Conservation (phyloP, 2,888 invertebrate genomes). For the Lithophane ornitopus region DNA sequence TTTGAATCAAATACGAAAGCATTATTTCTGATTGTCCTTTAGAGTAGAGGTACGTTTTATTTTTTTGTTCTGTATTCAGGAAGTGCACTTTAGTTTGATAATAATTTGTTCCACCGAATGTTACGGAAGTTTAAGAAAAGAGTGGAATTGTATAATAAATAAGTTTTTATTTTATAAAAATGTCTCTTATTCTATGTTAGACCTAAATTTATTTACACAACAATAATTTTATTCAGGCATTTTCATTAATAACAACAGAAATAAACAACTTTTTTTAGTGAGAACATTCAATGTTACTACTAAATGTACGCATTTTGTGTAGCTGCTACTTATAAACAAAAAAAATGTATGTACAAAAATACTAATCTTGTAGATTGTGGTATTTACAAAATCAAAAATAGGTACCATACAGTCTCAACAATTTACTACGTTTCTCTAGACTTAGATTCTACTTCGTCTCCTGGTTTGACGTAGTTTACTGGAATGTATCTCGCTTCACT, state of each 20-base stretch:
- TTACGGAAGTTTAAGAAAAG: slow-evolving; percentile 53
- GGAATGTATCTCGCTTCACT: slow-evolving; percentile 80
- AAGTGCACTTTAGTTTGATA: slow-evolving; percentile 63
- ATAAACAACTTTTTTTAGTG: slow-evolving; percentile 45
- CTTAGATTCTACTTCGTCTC: slow-evolving; percentile 66
- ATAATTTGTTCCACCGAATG: slow-evolving; percentile 64
- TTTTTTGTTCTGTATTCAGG: slow-evolving; percentile 65
- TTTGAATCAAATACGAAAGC: slow-evolving; percentile 56
- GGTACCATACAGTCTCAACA: slow-evolving; percentile 45
- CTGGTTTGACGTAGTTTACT: slow-evolving; percentile 73
- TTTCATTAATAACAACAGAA: slow-evolving; percentile 66
- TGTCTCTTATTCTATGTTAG: slow-evolving; percentile 81
- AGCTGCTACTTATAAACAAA: slow-evolving; percentile 33
- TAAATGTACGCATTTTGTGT: slow-evolving; percentile 29
- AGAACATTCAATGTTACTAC: slow-evolving; percentile 31
- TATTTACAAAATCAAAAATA: slow-evolving; percentile 58
- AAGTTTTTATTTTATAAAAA: slow-evolving; percentile 85
- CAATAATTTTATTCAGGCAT: slow-evolving; percentile 68
- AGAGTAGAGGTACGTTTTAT: slow-evolving; percentile 57
- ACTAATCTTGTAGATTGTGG: slow-evolving; percentile 34
- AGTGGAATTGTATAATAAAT: slow-evolving; percentile 83
- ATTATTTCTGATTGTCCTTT: slow-evolving; percentile 50
- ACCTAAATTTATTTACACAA: slow-evolving; percentile 83
- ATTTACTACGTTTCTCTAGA: slow-evolving; percentile 61
- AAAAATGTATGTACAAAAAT: slow-evolving; percentile 60